These are phyloP conservation scores for Eclectus roratus DNA, from an alignment of 2,113 vertebrate species.

Conservation along the genomic window DNA sequence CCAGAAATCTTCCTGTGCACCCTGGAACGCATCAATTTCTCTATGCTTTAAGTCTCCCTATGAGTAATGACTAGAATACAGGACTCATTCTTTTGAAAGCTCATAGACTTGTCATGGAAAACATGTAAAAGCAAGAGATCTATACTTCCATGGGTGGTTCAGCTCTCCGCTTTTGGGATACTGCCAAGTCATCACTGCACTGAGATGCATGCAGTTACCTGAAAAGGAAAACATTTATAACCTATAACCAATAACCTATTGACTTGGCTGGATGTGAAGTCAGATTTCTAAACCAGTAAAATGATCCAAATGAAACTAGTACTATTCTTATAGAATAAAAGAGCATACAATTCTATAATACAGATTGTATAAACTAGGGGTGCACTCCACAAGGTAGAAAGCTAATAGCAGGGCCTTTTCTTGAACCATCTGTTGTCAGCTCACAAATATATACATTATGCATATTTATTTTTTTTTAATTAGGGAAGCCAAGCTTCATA, in stretches of 20 bases:
- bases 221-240: neutral
- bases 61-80: neutral
- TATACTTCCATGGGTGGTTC: neutral
- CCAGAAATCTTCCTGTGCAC: neutral
- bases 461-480: neutral
- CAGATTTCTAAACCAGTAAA: neutral
- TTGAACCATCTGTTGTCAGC: neutral
- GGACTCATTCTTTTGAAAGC: neutral
- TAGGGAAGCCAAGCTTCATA: neutral
- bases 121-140: neutral
- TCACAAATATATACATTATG: neutral
- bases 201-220: neutral
- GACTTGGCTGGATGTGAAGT: neutral
- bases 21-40: neutral
- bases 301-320: neutral
- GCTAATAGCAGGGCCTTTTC: neutral
- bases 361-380: neutral
- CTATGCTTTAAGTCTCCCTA: neutral
- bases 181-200: neutral
- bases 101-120: neutral
- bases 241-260: neutral
- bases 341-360: neutral
- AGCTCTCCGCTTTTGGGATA: neutral
- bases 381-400: neutral
- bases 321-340: neutral